These are phyloP conservation scores for Oligia latruncula DNA, from an alignment of 2,888 invertebrate species.

Conservation along the genomic window DNA sequence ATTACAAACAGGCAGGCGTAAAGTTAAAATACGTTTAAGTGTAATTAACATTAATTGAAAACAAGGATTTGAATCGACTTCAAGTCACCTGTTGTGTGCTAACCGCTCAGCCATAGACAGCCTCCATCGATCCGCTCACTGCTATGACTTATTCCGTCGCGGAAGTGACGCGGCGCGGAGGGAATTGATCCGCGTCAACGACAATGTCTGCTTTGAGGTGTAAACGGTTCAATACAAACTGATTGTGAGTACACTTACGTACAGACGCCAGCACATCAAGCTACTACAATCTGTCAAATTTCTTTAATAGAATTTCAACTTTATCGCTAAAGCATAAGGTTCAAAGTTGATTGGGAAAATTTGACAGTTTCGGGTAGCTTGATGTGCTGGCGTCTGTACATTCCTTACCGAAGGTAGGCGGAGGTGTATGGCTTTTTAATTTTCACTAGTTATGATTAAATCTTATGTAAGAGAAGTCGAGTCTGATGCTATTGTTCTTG, in stretches of 20 bases:
- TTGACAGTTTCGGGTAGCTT: too few relatives aligned
- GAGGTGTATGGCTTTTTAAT: neutral
- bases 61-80: neutral
- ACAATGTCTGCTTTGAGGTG: slow-evolving; percentile 24
- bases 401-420: neutral
- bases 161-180: slow-evolving; percentile 51
- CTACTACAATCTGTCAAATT: too few relatives aligned
- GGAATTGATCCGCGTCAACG: slow-evolving; percentile 73
- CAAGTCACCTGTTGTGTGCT: neutral
- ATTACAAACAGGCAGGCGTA: neutral
- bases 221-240: slow-evolving; percentile 4
- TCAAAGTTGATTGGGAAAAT: too few relatives aligned
- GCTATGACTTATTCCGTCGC: slow-evolving; percentile 33
- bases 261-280: too few relatives aligned
- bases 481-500: neutral
- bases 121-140: slow-evolving; percentile 14
- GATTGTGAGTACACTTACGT: neutral
- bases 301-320: too few relatives aligned
- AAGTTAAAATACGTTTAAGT: neutral
- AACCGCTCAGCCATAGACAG: neutral
- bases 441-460: neutral
- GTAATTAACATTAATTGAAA: neutral
- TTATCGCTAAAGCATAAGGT: too few relatives aligned
- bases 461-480: neutral
- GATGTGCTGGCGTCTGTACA: too few relatives aligned